A percentile compares a stretch with the other conserved stretches of the same genome.
These are phyloP conservation scores for Tarsius wallacei DNA, from an alignment of 2,797 vertebrate species.

Conservation along the genomic window DNA sequence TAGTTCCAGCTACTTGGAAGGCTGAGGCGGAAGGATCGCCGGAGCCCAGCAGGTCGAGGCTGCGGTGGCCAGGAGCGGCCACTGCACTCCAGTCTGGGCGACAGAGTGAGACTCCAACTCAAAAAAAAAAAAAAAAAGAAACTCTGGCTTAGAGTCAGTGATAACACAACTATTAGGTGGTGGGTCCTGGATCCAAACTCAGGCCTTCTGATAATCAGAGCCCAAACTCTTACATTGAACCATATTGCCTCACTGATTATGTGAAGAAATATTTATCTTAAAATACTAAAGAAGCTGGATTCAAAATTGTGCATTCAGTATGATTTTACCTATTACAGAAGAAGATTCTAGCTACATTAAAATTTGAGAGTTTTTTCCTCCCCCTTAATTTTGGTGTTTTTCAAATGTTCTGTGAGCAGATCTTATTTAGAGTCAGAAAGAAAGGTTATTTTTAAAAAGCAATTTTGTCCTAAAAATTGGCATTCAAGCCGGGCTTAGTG, in stretches of 20 bases:
- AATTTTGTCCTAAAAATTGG: slow-evolving; percentile 23
- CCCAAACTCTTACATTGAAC: background rate
- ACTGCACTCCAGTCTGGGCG: too few relatives aligned
- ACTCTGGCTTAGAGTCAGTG: background rate
- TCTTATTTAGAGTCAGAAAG: slow-evolving; percentile 46
- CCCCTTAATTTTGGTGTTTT: background rate
- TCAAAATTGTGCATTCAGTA: background rate
- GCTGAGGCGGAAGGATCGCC: too few relatives aligned
- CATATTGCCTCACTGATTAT: background rate
- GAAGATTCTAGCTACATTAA: background rate
- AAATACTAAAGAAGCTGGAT: slow-evolving; percentile 1
- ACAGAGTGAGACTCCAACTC: too few relatives aligned
- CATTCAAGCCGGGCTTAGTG: too few relatives aligned
- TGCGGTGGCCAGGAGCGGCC: too few relatives aligned
- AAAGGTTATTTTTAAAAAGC: slow-evolving; percentile 55
- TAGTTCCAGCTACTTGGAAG: too few relatives aligned
- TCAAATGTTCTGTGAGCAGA: background rate
- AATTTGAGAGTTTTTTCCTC: background rate
- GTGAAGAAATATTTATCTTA: background rate
- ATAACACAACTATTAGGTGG: background rate
- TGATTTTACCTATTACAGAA: slow-evolving; percentile 6
- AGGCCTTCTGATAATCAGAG: background rate
- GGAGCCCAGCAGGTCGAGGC: too few relatives aligned
- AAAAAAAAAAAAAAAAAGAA: background rate
- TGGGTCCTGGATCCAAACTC: background rate